Evolutionary conservation across 2,797 vertebrate species (phyloP).

Genomic region (Fratercula arctica): DNA sequence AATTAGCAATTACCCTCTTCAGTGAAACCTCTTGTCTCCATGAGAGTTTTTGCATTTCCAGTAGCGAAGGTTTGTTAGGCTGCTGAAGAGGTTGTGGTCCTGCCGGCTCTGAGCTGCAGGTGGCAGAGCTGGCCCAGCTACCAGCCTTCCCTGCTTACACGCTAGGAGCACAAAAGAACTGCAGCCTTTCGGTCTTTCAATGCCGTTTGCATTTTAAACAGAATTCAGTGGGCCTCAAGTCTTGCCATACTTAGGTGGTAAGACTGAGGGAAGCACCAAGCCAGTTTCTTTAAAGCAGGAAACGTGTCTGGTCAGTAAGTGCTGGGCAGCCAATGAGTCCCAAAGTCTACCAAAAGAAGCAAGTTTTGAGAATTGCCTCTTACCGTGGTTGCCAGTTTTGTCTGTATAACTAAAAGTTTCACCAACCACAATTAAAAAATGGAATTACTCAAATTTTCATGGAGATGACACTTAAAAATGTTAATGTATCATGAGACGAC

Average conservation of each 20-base stretch:
- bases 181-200: neutral
- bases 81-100: neutral
- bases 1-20: neutral
- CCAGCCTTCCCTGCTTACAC: neutral
- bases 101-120: conserved; percentile 72
- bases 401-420: neutral
- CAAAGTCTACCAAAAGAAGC: neutral
- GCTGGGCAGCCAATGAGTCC: neutral
- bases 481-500: neutral
- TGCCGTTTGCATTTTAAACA: conserved; percentile 20
- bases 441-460: neutral
- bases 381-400: neutral
- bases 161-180: conserved; percentile 11
- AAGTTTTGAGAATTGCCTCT: neutral
- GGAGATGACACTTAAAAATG: neutral
- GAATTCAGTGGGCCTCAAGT: neutral
- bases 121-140: conserved; percentile 71
- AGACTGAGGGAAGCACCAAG: neutral
- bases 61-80: rapidly evolving
- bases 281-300: neutral
- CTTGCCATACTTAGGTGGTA: neutral
- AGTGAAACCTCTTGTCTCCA: neutral
- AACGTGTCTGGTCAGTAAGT: neutral
- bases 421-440: neutral
- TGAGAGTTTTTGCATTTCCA: neutral